Evolutionary conservation across 2,113 vertebrate species (phyloP).

Genomic region (Recurvirostra avosetta): DNA sequence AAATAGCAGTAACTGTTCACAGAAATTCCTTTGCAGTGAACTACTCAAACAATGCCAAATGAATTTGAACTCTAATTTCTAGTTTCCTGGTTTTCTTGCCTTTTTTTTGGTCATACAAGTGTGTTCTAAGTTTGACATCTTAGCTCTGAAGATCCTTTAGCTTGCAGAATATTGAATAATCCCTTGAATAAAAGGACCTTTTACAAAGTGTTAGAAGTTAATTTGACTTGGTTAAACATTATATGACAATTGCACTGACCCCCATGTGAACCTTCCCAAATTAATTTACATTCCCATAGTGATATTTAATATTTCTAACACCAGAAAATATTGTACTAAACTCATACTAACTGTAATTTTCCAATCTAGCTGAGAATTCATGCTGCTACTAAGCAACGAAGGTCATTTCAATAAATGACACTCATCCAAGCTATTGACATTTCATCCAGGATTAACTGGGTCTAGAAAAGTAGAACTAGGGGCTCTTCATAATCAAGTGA

Average conservation of each 20-base stretch:
- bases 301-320: conserved; percentile 42
- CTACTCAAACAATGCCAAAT: not conserved
- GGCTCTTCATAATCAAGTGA: not conserved
- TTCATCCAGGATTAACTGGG: not conserved
- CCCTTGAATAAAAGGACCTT: conserved; percentile 1
- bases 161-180: conserved; percentile 40
- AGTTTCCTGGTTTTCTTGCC: not conserved
- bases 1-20: not conserved
- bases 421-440: conserved; percentile 8
- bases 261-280: conserved; percentile 36
- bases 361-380: conserved; percentile 60
- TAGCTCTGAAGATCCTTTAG: not conserved
- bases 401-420: conserved; percentile 61
- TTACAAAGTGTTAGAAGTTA: conserved; percentile 56
- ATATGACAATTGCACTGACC: conserved; percentile 58
- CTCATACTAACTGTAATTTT: conserved; percentile 61
- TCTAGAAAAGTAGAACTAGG: not conserved
- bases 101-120: not conserved
- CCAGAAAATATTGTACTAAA: conserved; percentile 58
- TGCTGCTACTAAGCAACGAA: conserved; percentile 65
- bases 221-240: conserved; percentile 67
- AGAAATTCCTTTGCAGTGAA: not conserved
- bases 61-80: not conserved
- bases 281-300: conserved; percentile 55
- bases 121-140: conserved; percentile 44